Evolutionary conservation across 1,140 invertebrate species (phyloP).

Genomic region (Drosophila mayri): DNA sequence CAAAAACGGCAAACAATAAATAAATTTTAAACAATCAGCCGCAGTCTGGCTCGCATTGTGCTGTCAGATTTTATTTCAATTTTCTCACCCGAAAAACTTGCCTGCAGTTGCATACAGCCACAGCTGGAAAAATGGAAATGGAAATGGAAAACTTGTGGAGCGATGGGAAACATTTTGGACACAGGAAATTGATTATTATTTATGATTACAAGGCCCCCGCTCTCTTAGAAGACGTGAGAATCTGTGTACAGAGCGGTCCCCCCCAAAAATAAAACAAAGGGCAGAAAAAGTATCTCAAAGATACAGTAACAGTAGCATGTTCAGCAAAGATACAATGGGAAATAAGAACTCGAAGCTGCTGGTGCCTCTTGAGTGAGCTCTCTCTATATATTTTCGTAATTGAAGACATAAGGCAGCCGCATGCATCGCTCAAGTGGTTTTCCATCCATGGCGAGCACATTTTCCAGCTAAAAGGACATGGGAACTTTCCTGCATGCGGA

Average conservation of each 20-base stretch:
- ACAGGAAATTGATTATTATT: conserved; percentile 84
- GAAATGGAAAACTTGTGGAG: conserved; percentile 58
- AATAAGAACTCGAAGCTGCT: conserved; percentile 35
- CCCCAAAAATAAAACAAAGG: conserved; percentile 38
- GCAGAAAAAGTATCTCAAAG: conserved; percentile 39
- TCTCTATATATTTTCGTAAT: conserved; percentile 58
- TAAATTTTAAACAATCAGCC: conserved; percentile 61
- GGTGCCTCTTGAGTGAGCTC: conserved; percentile 68
- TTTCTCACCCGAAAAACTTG: conserved; percentile 70
- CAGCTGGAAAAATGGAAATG: conserved; percentile 43
- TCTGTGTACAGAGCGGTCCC: conserved; percentile 33
- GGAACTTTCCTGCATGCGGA: conserved; percentile 41
- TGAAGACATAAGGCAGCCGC: conserved; percentile 62
- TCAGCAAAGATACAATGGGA: conserved; percentile 17
- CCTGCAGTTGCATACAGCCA: conserved; percentile 66
- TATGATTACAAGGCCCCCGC: conserved; percentile 66
- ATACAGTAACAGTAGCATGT: conserved; percentile 42
- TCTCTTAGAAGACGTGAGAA: conserved; percentile 62
- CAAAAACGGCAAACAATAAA: conserved; percentile 56
- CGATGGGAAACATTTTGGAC: conserved; percentile 77
- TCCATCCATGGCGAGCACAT: conserved; percentile 15
- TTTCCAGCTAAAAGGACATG: conserved; percentile 52
- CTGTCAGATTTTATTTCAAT: conserved; percentile 73
- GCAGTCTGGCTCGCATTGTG: conserved; percentile 35
- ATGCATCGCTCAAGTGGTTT: conserved; percentile 22